Conservation (phyloP, 2,888 invertebrate species). For the Marronus borbonicus region DNA sequence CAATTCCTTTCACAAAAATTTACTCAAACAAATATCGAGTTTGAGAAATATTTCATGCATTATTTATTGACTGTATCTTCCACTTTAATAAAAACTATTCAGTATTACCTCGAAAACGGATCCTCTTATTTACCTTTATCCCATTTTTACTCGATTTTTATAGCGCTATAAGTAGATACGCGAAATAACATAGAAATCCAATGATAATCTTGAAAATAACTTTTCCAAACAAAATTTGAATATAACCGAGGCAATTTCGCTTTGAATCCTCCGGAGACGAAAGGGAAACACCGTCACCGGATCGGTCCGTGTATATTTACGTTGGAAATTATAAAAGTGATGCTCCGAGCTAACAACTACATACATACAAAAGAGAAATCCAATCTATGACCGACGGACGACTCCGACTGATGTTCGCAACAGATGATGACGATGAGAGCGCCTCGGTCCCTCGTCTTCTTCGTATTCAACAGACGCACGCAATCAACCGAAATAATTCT, state of each 20-base stretch:
- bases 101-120: no score
- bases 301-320: constrained; percentile 43
- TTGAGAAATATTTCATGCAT: no score
- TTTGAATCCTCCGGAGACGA: constrained; percentile 10
- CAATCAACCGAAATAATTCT: constrained; percentile 59
- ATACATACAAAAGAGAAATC: constrained; percentile 23
- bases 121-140: no score
- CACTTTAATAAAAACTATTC: no score
- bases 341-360: not conserved
- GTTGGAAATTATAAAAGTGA: constrained; percentile 50
- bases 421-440: constrained; percentile 31
- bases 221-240: constrained; percentile 25
- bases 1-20: no score
- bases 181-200: not conserved
- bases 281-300: constrained; percentile 36
- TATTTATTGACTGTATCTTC: no score
- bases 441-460: constrained; percentile 58
- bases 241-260: constrained; percentile 33
- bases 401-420: constrained; percentile 15
- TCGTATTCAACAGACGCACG: constrained; percentile 63
- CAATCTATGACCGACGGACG: constrained; percentile 42
- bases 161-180: not conserved
- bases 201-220: constrained; percentile 25
- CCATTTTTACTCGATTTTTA: not conserved
- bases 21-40: no score